Conservation (phyloP, 2,888 invertebrate species). For the Gasteruption jaculator region DNA sequence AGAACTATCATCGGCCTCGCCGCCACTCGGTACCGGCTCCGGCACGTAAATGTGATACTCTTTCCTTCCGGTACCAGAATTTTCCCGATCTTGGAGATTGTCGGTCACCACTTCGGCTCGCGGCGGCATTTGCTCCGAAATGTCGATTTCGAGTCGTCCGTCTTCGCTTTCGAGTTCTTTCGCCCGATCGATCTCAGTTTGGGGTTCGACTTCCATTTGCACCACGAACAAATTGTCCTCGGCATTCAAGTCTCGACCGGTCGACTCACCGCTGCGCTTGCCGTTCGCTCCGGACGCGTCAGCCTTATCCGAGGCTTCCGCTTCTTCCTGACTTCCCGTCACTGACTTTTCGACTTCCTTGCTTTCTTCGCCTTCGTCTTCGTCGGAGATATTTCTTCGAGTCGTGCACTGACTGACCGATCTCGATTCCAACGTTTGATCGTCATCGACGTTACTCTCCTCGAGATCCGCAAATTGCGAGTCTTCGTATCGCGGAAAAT, state of each 20-base stretch:
- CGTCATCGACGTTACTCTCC: constrained; percentile 19
- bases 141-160: too few relatives aligned
- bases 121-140: constrained; percentile 11
- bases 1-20: constrained; percentile 17
- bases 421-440: constrained; percentile 22
- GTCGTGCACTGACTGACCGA: constrained; percentile 28
- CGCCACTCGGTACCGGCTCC: constrained; percentile 21
- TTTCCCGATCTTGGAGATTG: constrained; percentile 14
- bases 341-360: too few relatives aligned
- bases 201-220: too few relatives aligned
- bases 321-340: constrained; percentile 2
- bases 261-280: too few relatives aligned
- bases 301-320: not conserved
- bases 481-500: constrained; percentile 1
- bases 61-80: constrained; percentile 16
- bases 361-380: constrained; percentile 15
- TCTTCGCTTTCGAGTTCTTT: constrained; percentile 18
- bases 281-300: not conserved
- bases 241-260: too few relatives aligned
- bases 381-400: constrained; percentile 24
- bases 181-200: constrained; percentile 18
- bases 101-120: constrained; percentile 16
- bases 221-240: too few relatives aligned
- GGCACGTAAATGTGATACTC: constrained; percentile 29
- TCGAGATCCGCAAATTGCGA: constrained; percentile 15